Base-by-base conservation (phyloP, 2,797 vertebrate species). In the Limnodromus scolopaceus region DNA sequence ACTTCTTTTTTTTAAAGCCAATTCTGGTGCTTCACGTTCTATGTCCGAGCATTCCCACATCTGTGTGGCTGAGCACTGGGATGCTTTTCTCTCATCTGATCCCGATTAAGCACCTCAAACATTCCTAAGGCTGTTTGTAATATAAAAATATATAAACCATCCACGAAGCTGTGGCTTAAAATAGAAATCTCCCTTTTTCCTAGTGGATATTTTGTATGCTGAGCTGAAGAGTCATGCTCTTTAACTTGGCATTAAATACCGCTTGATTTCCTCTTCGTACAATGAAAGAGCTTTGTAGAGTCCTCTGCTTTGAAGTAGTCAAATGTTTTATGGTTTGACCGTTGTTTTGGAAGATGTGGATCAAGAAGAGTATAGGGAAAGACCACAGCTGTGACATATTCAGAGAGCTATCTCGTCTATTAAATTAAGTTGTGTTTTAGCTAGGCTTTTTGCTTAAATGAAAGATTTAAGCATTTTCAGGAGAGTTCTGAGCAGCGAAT, bases 41-140 rank as follows among this genome's bases (percentile, higher is more conserved):
- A 28, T 18, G 6, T 53, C 45, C 78, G 72, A 91, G 10, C 48
- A n/a, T 39, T 91, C 30, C 17, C 60, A 41, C 57, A 48, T 78
- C n/a, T 84, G 46, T 69, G 68, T 83, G 78, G 49, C 71, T 55
- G 51, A 89, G 36, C 81, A 34, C 48, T 60, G 65, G 49, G 61
- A 38, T 84, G n/a, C 54, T 77, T 58, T 87, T 58, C 51, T 82
- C n/a, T 77, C 81, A 66, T 95, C 94, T 91, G 91, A 87, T 96
- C 46, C 48, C 0, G 3, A 60, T 93, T 77, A 89, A 80, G 78
- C 84, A 87, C 78, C 95, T 96, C 84, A 83, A 66, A 63, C 75
- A 64, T 92, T 95, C 75, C 78, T 55, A 45, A 91, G 27, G 58
- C 81, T 93, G 58, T 70, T 85, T 63, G 70, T 79, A 93, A 89